phyloP scores from a whole-genome alignment of 2,113 vertebrate genomes.

The Microtus oregoni region DNA sequence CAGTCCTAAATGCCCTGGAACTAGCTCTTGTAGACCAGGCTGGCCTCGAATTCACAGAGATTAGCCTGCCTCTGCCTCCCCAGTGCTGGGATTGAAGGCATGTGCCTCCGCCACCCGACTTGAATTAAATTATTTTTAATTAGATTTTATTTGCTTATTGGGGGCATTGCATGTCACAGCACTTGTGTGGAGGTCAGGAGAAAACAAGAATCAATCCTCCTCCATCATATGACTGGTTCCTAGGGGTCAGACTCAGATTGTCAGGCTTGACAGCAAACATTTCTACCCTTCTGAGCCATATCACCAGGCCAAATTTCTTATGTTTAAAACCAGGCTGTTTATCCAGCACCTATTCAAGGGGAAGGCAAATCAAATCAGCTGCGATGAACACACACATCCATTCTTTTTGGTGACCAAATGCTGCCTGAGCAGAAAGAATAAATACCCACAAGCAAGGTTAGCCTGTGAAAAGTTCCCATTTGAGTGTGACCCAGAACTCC shows the following conservation, averaged over 20 bases:
- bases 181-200: neutral
- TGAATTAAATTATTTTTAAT: no score
- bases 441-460: slow-evolving; percentile 74
- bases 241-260: neutral
- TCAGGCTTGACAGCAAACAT: neutral
- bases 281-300: neutral
- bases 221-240: neutral
- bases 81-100: no score
- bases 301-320: slow-evolving; percentile 46
- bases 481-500: neutral
- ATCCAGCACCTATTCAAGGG: slow-evolving; percentile 76
- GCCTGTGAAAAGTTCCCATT: slow-evolving; percentile 24
- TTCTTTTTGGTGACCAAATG: slow-evolving; percentile 73
- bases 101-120: rapidly evolving
- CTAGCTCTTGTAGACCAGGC: no score
- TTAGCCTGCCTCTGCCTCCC: no score
- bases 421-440: slow-evolving; percentile 61
- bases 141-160: neutral
- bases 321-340: slow-evolving; percentile 72
- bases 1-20: no score
- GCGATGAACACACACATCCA: slow-evolving; percentile 76
- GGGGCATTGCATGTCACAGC: neutral
- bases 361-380: slow-evolving; percentile 73
- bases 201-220: neutral
- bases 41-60: no score